These are phyloP conservation scores for Carterocephalus palaemon DNA, from an alignment of 2,888 invertebrate genomes.

Conservation along the genomic window DNA sequence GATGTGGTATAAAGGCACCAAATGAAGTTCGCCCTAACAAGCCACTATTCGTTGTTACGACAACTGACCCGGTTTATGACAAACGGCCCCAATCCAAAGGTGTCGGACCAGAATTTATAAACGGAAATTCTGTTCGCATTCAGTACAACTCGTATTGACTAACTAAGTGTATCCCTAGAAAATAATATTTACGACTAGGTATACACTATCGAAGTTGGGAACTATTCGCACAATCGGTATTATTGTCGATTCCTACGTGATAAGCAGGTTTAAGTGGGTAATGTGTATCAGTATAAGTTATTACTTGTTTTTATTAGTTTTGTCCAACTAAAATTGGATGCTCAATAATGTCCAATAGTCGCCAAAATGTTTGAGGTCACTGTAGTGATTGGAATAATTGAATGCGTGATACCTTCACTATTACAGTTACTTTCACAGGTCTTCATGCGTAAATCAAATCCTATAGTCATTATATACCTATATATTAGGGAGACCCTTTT, in stretches of 20 bases:
- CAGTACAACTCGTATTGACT: conserved; percentile 7
- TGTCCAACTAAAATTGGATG: too few relatives aligned
- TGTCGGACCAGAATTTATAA: conserved; percentile 26
- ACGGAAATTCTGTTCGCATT: conserved; percentile 5
- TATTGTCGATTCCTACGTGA: too few relatives aligned
- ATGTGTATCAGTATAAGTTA: not conserved
- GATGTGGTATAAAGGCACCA: conserved; percentile 58
- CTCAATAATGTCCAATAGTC: too few relatives aligned
- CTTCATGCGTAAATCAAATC: too few relatives aligned
- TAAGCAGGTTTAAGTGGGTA: not conserved
- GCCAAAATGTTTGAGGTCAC: too few relatives aligned
- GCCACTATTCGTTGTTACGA: conserved; percentile 64
- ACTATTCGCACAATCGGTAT: not conserved
- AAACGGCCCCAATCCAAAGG: conserved; percentile 35
- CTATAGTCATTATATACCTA: too few relatives aligned
- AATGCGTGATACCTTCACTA: too few relatives aligned
- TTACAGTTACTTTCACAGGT: too few relatives aligned
- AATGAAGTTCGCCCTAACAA: conserved; percentile 66
- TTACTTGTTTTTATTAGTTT: too few relatives aligned
- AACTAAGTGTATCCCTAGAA: conserved; percentile 7
- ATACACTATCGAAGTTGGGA: conserved; percentile 10
- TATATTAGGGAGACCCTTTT: too few relatives aligned
- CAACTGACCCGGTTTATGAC: conserved; percentile 48
- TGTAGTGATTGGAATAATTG: too few relatives aligned
- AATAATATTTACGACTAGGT: conserved; percentile 7